phyloP scores from a whole-genome alignment of 37 sponge, comb jelly and placozoan genomes.

The Mnemiopsis leidyi region DNA sequence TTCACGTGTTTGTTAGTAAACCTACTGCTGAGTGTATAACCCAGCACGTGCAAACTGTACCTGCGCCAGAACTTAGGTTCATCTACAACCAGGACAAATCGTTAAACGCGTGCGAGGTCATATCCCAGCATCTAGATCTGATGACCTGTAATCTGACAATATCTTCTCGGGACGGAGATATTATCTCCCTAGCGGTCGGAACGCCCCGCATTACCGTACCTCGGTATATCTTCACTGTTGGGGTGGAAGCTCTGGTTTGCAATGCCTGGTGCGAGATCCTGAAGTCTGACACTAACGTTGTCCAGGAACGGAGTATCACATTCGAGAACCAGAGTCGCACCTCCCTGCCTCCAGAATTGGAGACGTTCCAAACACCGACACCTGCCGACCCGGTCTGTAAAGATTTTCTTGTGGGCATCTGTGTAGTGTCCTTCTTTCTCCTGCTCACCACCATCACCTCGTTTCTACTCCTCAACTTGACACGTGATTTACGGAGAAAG shows the following conservation, averaged over 20 bases:
- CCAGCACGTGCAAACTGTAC: neutral
- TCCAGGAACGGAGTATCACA: neutral
- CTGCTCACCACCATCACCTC: conserved; percentile 11
- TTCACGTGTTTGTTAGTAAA: conserved; percentile 8
- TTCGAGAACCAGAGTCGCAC: neutral
- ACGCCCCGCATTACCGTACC: neutral
- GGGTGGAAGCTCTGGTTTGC: neutral
- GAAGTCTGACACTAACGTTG: neutral
- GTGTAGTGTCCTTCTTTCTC: neutral
- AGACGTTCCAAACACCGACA: neutral
- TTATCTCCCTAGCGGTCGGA: neutral
- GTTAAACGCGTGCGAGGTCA: neutral
- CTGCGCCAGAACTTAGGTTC: conserved; percentile 5
- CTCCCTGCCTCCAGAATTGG: neutral
- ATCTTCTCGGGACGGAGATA: neutral
- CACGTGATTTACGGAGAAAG: conserved; percentile 22
- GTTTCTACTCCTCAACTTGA: neutral
- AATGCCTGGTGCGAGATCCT: neutral
- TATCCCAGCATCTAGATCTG: neutral
- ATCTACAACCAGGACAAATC: neutral
- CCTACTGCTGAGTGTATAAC: neutral
- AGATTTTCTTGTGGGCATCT: neutral
- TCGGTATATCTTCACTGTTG: neutral
- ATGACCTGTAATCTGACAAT: conserved; percentile 36
- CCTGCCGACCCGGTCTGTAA: neutral